phyloP scores from a whole-genome alignment of 2,888 invertebrate genomes.

The Pyralis farinalis region DNA sequence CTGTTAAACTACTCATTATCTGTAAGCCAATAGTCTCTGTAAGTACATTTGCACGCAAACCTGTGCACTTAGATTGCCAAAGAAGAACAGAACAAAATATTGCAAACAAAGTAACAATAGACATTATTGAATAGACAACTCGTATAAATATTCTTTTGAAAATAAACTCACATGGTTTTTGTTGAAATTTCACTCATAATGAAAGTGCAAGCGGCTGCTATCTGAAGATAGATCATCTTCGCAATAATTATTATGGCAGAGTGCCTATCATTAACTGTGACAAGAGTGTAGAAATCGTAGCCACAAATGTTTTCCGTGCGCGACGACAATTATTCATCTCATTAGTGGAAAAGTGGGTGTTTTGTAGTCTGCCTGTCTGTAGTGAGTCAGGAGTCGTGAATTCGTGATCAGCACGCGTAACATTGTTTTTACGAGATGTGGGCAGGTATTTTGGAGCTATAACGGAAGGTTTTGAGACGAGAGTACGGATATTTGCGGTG shows the following conservation, averaged over 20 bases:
- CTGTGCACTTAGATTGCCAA: neutral
- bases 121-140: constrained; percentile 1
- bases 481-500: too few species aligned
- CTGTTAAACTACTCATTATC: constrained; percentile 14
- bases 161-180: constrained; percentile 5
- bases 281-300: constrained; percentile 40
- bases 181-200: constrained; percentile 6
- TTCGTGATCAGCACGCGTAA: constrained; percentile 43
- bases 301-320: constrained; percentile 35
- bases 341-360: constrained; percentile 50
- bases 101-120: constrained; percentile 1
- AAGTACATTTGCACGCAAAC: constrained; percentile 5
- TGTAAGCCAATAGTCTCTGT: constrained; percentile 1
- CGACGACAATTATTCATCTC: constrained; percentile 41
- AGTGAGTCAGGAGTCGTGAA: constrained; percentile 27
- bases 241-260: constrained; percentile 6
- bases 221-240: constrained; percentile 5
- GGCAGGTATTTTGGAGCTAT: too few species aligned
- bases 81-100: neutral
- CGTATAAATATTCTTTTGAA: neutral
- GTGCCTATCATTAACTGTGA: constrained; percentile 21
- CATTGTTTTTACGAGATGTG: constrained; percentile 30
- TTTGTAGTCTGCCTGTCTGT: constrained; percentile 21
- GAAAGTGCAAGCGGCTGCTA: constrained; percentile 9
- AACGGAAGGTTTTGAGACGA: too few species aligned